Conservation (phyloP, 23 tunicate species). For the Styela plicata region DNA sequence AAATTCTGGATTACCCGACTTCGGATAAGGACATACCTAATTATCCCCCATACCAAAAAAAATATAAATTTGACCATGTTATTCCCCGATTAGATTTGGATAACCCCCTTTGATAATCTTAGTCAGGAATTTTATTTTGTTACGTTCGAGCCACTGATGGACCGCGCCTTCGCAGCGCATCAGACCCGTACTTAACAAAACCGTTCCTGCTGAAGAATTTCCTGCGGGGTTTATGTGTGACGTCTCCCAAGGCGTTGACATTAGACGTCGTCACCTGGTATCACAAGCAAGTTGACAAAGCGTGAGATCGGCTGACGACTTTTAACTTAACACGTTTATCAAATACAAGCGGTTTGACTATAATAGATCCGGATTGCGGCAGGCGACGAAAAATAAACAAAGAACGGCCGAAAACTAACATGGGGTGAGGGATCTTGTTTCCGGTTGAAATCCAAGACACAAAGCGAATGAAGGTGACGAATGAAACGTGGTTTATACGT, state of each 20-base stretch:
- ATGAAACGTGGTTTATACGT: background rate
- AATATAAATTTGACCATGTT: too few relatives aligned
- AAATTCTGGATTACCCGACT: too few relatives aligned
- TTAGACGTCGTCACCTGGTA: background rate
- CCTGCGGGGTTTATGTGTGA: too few relatives aligned
- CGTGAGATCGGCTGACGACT: background rate
- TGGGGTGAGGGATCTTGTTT: background rate
- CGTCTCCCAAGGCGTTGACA: background rate
- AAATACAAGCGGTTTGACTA: background rate
- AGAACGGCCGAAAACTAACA: background rate
- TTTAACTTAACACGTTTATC: background rate
- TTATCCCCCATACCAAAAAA: too few relatives aligned
- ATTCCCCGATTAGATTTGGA: too few relatives aligned
- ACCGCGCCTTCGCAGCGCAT: too few relatives aligned
- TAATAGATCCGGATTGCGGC: background rate
- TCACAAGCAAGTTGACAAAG: background rate
- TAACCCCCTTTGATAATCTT: too few relatives aligned
- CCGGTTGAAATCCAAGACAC: background rate
- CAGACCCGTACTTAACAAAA: too few relatives aligned
- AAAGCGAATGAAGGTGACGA: background rate
- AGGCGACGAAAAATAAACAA: background rate
- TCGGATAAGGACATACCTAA: too few relatives aligned
- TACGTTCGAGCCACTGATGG: too few relatives aligned
- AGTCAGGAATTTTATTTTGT: too few relatives aligned
- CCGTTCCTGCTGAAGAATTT: too few relatives aligned